These are phyloP conservation scores for Lithophane leautieri DNA, from an alignment of 2,888 invertebrate species.

Conservation along the genomic window DNA sequence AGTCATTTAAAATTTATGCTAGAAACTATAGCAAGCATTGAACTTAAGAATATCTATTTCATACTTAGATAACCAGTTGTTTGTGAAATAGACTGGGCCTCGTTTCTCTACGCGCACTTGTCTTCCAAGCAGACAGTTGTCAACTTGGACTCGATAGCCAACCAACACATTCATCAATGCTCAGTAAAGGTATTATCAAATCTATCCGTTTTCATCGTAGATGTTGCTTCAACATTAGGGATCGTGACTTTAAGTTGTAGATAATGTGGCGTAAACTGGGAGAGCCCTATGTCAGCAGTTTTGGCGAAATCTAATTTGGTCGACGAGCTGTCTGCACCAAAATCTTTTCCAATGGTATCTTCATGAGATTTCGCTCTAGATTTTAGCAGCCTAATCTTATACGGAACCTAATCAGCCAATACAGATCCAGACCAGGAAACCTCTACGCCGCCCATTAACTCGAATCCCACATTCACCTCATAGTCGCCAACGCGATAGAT, in stretches of 20 bases:
- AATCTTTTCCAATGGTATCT: not conserved
- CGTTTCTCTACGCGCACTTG: slow-evolving; percentile 59
- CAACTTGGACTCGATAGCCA: slow-evolving; percentile 55
- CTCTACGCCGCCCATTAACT: slow-evolving; percentile 45
- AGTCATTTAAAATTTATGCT: slow-evolving; percentile 9
- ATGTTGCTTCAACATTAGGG: slow-evolving; percentile 2
- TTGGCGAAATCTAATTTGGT: not conserved
- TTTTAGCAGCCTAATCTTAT: slow-evolving; percentile 8
- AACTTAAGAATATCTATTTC: slow-evolving; percentile 57
- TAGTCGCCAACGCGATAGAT: slow-evolving; percentile 67
- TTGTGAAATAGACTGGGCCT: slow-evolving; percentile 50
- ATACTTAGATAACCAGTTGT: slow-evolving; percentile 58
- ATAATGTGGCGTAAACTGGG: not conserved
- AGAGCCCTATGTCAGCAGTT: not conserved
- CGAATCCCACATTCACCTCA: slow-evolving; percentile 59
- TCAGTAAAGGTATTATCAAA: slow-evolving; percentile 33
- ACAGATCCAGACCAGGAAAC: slow-evolving; percentile 52
- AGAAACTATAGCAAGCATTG: slow-evolving; percentile 33
- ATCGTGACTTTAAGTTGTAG: not conserved
- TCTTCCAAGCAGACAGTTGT: slow-evolving; percentile 57
- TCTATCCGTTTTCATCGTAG: slow-evolving; percentile 4
- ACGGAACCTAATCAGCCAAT: slow-evolving; percentile 24
- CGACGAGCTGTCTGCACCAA: not conserved
- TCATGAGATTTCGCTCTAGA: not conserved
- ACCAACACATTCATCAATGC: slow-evolving; percentile 52